phyloP scores from a whole-genome alignment of 2,797 vertebrate species.

The Pseudomugil tenellus region DNA sequence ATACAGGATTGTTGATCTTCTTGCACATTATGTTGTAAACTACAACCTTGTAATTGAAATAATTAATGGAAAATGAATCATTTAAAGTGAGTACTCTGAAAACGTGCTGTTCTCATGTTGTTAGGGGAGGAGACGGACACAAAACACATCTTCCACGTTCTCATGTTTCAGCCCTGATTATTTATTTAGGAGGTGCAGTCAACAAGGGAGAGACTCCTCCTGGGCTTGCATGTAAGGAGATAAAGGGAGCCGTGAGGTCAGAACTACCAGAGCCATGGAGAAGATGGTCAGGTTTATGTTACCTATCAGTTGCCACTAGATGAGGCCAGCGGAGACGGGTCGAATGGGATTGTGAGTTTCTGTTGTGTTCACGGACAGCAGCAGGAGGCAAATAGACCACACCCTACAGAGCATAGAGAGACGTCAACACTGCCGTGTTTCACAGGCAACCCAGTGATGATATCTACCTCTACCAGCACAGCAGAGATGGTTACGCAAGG shows the following conservation, averaged over 20 bases:
- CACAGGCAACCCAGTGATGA: slow-evolving; percentile 37
- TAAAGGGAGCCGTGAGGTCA: slow-evolving; percentile 8
- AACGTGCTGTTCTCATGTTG: neutral
- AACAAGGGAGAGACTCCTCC: slow-evolving; percentile 47
- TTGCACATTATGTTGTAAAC: neutral
- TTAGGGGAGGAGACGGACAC: neutral
- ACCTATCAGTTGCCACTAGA: slow-evolving; percentile 13
- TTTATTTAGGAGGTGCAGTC: slow-evolving; percentile 62
- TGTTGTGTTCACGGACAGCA: slow-evolving; percentile 7
- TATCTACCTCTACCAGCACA: slow-evolving; percentile 58
- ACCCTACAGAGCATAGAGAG: slow-evolving; percentile 35
- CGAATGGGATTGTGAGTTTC: slow-evolving; percentile 1
- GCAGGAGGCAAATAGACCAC: slow-evolving; percentile 41
- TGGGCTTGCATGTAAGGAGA: neutral
- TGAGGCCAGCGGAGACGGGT: slow-evolving; percentile 7
- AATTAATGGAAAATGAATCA: neutral
- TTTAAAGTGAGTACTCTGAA: neutral
- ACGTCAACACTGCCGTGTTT: slow-evolving; percentile 44
- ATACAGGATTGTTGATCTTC: neutral
- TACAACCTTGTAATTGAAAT: slow-evolving; percentile 10
- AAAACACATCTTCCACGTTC: neutral
- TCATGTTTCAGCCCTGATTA: slow-evolving; percentile 65
- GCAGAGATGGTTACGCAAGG: slow-evolving; percentile 68
- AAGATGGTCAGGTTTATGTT: slow-evolving; percentile 32
- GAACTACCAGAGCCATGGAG: slow-evolving; percentile 11